Evolutionary conservation across 1,140 invertebrate genomes (phyloP).

Genomic region (Pseudomyrmex dendroicus): DNA sequence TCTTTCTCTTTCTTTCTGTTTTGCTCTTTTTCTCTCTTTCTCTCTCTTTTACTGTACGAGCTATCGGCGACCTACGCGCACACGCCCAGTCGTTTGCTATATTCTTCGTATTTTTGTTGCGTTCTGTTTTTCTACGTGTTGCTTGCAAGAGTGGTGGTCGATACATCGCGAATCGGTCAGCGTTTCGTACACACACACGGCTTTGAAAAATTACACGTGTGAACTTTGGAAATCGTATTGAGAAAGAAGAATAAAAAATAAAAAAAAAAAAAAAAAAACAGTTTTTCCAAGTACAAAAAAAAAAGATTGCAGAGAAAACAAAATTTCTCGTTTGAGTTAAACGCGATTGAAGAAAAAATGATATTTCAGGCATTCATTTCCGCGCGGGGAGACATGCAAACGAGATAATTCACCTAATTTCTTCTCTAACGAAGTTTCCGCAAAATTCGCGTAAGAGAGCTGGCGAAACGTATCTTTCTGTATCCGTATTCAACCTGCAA

Average conservation of each 20-base stretch:
- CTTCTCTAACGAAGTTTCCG: neutral
- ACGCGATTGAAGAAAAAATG: too few relatives aligned
- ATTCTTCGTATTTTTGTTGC: conserved; percentile 53
- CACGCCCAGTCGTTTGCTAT: conserved; percentile 52
- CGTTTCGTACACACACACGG: conserved; percentile 12
- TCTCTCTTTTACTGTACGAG: conserved; percentile 35
- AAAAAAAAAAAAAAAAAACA: too few relatives aligned
- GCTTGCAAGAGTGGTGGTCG: conserved; percentile 40
- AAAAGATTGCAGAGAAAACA: too few relatives aligned
- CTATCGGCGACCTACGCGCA: conserved; percentile 56
- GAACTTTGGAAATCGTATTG: conserved; percentile 28
- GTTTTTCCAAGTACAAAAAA: too few relatives aligned
- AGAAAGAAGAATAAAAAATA: too few relatives aligned
- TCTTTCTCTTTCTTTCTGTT: neutral
- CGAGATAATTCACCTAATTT: too few relatives aligned
- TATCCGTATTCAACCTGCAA: neutral
- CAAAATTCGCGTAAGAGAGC: neutral
- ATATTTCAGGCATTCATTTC: too few relatives aligned
- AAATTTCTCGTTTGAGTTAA: too few relatives aligned
- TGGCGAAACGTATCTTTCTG: neutral
- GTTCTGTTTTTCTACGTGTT: conserved; percentile 52
- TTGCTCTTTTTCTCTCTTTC: conserved; percentile 3
- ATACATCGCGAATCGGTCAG: conserved; percentile 46
- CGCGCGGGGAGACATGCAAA: too few relatives aligned
- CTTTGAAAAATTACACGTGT: conserved; percentile 28